A percentile compares a stretch with the other conserved stretches of the same genome.
phyloP scores from a whole-genome alignment of 23 tunicate species.

The Botrylloides violaceus region DNA sequence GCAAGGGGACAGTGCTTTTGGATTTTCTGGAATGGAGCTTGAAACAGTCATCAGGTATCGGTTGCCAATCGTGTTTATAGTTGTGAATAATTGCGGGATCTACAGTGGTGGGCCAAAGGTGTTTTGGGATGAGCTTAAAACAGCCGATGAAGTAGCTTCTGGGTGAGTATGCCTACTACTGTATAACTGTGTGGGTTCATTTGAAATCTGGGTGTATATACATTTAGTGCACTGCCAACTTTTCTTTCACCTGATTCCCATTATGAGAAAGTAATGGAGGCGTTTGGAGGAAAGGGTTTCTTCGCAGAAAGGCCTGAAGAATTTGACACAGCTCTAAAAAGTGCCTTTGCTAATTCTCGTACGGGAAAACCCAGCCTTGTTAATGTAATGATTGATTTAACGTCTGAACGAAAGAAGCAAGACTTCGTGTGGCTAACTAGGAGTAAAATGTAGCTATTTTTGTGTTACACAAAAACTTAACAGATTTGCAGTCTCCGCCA shows the following conservation, averaged over 20 bases:
- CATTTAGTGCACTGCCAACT: slow-evolving; percentile 47
- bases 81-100: slow-evolving; percentile 89
- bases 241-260: slow-evolving; percentile 63
- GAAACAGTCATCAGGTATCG: slow-evolving; percentile 80
- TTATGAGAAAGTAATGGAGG: slow-evolving; percentile 61
- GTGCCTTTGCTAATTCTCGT: slow-evolving; percentile 14
- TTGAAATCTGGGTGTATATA: background rate
- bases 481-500: too few species aligned
- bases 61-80: slow-evolving; percentile 77
- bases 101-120: slow-evolving; percentile 38
- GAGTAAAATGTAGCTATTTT: slow-evolving; percentile 72
- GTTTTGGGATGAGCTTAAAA: slow-evolving; percentile 55
- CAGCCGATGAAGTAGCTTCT: slow-evolving; percentile 40
- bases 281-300: slow-evolving; percentile 80
- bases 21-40: slow-evolving; percentile 93
- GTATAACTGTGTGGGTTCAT: background rate
- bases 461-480: too few species aligned
- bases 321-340: slow-evolving; percentile 38
- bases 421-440: slow-evolving; percentile 83
- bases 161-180: slow-evolving; percentile 11
- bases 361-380: slow-evolving; percentile 36
- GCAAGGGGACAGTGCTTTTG: slow-evolving; percentile 97
- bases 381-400: slow-evolving; percentile 71
- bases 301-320: slow-evolving; percentile 49
- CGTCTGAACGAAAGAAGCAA: slow-evolving; percentile 67